Evolutionary conservation across 2,888 invertebrate species (phyloP).

Genomic region (Stenoptilia bipunctidactyla): DNA sequence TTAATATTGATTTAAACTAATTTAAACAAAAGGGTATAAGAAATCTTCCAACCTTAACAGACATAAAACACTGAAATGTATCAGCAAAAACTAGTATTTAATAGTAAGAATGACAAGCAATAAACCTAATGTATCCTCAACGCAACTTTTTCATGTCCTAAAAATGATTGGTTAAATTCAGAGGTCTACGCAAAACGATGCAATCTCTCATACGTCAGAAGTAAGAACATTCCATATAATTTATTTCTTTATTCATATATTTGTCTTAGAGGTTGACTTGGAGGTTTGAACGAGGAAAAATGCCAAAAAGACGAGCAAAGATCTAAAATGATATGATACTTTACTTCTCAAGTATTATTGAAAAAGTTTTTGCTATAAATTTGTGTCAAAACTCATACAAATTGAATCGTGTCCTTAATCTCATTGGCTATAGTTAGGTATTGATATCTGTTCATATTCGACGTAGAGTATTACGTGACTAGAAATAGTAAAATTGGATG

Average conservation of each 20-base stretch:
- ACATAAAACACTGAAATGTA: too few species aligned
- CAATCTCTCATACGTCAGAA: slow-evolving; percentile 65
- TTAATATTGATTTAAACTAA: too few species aligned
- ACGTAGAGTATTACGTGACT: slow-evolving; percentile 64
- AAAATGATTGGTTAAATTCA: slow-evolving; percentile 66
- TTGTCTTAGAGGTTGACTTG: slow-evolving; percentile 59
- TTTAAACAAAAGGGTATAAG: too few species aligned
- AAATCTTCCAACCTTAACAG: too few species aligned
- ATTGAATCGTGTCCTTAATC: slow-evolving; percentile 33
- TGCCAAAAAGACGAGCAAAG: slow-evolving; percentile 22
- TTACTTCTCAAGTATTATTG: slow-evolving; percentile 35
- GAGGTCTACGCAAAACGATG: slow-evolving; percentile 66
- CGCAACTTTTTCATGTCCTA: slow-evolving; percentile 60
- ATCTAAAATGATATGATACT: slow-evolving; percentile 36
- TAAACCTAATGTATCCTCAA: slow-evolving; percentile 68
- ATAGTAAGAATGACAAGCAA: too few species aligned
- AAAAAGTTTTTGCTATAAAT: slow-evolving; percentile 32
- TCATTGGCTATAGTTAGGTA: slow-evolving; percentile 22
- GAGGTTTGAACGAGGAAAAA: slow-evolving; percentile 22
- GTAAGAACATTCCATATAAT: slow-evolving; percentile 64
- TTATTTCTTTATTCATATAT: slow-evolving; percentile 65
- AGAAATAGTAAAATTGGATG: slow-evolving; percentile 70
- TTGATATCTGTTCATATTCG: slow-evolving; percentile 55
- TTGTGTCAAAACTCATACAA: slow-evolving; percentile 25
- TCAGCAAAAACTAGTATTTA: too few species aligned